Base-by-base conservation (phyloP, 2,888 invertebrate species). In the Andrena dorsata region DNA sequence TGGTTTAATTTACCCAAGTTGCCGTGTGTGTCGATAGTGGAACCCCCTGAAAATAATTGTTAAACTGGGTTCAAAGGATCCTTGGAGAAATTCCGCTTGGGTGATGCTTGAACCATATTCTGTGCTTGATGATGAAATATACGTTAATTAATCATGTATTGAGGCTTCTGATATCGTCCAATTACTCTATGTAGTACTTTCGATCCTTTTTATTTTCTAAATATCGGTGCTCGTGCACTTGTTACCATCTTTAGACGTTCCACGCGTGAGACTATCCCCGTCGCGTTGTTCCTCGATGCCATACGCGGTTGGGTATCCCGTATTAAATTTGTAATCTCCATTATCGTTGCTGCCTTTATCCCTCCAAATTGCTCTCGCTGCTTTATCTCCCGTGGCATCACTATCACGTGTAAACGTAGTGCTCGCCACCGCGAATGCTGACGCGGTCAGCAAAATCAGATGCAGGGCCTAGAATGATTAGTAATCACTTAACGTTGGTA, bases 321-420 rank as follows among this genome's bases (percentile, higher is more conserved):
- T 85, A 70, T 88, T 86, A 80, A 86, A 72, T 65, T 85, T 76
- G 73, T 85, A 88, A 82, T 88, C 84, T 66, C 64, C 68, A 20
- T 85, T 78, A 74, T 90, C 86, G 71, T 82, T 86, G 10, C 83
- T 84, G 56, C 86, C 86, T 32, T 89, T 80, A 76, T 83, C 84
- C 64, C 66, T 68, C 86, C 79, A 84, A 23, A 84, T 73, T 49
- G 85, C 73, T 72, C 84, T 76, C 60, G 76, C 80, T 63, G 82
- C 80, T 41, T 84, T 76, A 26, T 80, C 84, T 63, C 76, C 78
- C 13, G 80, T 72, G 4, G 86, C 76, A 53, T 76, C 80, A 20
- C 41, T 53, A 16, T 26, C 60, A 13, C 56, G 65, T 20, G 65
- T 47, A 56, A 70, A 75, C 75, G 53, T 13, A n/a, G 41, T 26